These are phyloP conservation scores for Rhopilema esculentum DNA, from an alignment of 30 jellyfish, hydroid and myxozoan genomes.

Conservation along the genomic window DNA sequence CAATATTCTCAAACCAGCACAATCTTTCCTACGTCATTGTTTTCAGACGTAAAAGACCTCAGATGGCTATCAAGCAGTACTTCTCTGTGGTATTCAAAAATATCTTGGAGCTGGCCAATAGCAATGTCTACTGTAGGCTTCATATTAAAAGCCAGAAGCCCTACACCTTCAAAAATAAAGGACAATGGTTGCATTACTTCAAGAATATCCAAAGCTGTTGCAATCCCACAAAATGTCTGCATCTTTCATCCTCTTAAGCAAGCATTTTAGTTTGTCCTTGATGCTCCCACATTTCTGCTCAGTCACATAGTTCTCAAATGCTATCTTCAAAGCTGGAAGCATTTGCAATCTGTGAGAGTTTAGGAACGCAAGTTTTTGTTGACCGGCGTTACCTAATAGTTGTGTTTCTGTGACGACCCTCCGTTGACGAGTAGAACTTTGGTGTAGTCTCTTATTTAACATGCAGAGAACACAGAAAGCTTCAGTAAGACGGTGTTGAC, in stretches of 20 bases:
- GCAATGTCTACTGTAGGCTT: constrained; percentile 21
- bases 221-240: constrained; percentile 21
- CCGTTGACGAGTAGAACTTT: no score
- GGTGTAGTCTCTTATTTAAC: no score
- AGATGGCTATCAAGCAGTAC: constrained; percentile 27
- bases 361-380: no score
- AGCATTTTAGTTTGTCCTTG: constrained; percentile 41
- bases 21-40: no score
- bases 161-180: no score
- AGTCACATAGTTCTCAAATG: constrained; percentile 50
- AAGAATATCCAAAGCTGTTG: constrained; percentile 17
- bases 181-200: constrained; percentile 25
- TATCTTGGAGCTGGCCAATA: constrained; percentile 36
- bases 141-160: no score
- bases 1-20: constrained; percentile 26
- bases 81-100: constrained; percentile 12
- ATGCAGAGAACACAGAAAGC: no score
- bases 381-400: no score
- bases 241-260: constrained; percentile 27
- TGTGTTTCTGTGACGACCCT: no score
- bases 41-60: constrained; percentile 22
- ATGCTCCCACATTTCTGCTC: constrained; percentile 40
- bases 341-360: constrained; percentile 23
- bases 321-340: constrained; percentile 52
- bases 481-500: no score